Evolutionary conservation across 53 echinoderm and acorn worm genomes (phyloP), one percentile per base, ranked within the genome.

Genomic region (Pentamera pediparva): DNA sequence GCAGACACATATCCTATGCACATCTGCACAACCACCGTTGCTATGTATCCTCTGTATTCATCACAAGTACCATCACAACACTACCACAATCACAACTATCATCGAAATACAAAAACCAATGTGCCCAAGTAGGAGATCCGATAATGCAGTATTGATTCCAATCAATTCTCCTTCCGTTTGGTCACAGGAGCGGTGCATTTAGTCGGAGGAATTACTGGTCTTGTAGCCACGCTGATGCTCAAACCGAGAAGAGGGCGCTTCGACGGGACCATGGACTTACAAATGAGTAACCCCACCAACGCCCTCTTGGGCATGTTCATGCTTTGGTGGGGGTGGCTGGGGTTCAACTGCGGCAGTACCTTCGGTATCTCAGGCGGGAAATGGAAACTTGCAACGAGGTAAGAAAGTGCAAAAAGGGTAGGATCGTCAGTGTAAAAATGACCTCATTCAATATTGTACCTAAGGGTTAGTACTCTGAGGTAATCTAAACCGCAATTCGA

Each of bases 271-370:
- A 3, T 18, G 5, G 58, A 61, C 26, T 36, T 77, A 18, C 83
- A 87, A 29, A 90, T 94, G 94, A 90, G 90, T 47, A 90, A 90
- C 77, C 94, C 94, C 0, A 94, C 94, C 59, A 94, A 90, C 49
- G 94, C 90, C 31, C 75, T 94, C 0, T 77, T 94, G 12, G 94
- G 94, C 2, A 94, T 94, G 94, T 94, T 94, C 37, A 94, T 94
- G 94, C 69, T 94, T 0, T 94, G 92, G 92, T 92, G 92, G 92
- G 92, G 92, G 3, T 92, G 92, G 92, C 80, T 92, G 29, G 92
- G 92, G 4, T 92, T 92, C 81, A 92, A 92, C 79, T 92, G 92
- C 55, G 92, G 92, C 6, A 89, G 89, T 19, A 88, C 92, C 4
- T 92, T 88, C 22, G 92, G 92, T 0, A 92, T 92, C 32, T 88